Percentiles rank a stretch among this genome's conserved stretches.
These are phyloP conservation scores for Actinernus sp. DNA, from an alignment of 92 coral and sea anemone genomes.

Conservation along the genomic window DNA sequence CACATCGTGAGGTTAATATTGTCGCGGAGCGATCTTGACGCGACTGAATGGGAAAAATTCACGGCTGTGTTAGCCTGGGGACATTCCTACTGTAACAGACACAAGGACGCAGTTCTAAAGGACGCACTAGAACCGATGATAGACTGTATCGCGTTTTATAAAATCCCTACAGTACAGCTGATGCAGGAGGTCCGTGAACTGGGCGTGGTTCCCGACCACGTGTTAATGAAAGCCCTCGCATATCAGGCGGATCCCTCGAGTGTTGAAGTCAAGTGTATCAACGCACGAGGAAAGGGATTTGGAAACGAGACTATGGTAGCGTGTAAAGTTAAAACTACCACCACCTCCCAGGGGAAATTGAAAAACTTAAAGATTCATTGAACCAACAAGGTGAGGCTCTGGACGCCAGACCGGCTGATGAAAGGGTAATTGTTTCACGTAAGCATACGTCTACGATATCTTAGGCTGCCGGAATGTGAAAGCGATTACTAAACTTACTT, in stretches of 20 bases:
- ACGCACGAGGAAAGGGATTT: too few relatives aligned
- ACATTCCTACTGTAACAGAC: constrained; percentile 34
- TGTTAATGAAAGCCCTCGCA: constrained; percentile 66
- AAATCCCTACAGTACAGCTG: constrained; percentile 60
- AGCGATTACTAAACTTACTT: too few relatives aligned
- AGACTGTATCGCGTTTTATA: constrained; percentile 60
- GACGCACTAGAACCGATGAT: constrained; percentile 59
- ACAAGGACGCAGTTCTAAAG: constrained; percentile 18
- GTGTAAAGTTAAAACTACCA: too few relatives aligned
- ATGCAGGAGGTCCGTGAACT: constrained; percentile 62
- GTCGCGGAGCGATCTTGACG: constrained; percentile 51
- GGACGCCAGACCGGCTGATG: constrained; percentile 11
- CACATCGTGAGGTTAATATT: constrained; percentile 59
- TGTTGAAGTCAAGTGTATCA: constrained; percentile 6
- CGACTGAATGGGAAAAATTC: constrained; percentile 59
- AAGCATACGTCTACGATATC: too few relatives aligned
- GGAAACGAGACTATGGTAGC: too few relatives aligned
- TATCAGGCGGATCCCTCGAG: constrained; percentile 68
- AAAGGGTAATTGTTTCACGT: constrained; percentile 6
- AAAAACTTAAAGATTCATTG: too few relatives aligned
- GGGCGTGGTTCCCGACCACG: constrained; percentile 57
- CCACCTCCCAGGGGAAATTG: too few relatives aligned
- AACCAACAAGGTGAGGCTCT: too few relatives aligned
- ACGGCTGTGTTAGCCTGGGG: constrained; percentile 64
- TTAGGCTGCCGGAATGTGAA: too few relatives aligned